Percentiles rank a stretch among this genome's conserved stretches.
Conservation (phyloP, 2,888 invertebrate genomes). For the Acanthopleura granulata region DNA sequence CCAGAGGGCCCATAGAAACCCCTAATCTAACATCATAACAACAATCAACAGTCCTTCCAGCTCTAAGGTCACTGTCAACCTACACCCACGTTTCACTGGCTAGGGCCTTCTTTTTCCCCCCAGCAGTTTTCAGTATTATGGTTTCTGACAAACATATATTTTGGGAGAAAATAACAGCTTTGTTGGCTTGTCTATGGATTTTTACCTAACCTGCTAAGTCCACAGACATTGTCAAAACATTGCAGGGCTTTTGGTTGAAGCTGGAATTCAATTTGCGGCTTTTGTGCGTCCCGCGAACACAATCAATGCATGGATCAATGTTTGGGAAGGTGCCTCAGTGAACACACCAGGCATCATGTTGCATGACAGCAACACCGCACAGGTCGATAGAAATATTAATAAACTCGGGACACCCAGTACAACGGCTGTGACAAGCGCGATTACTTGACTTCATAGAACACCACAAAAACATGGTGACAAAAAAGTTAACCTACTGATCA, state of each 20-base stretch:
- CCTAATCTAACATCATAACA: neutral
- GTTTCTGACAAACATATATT: too few species aligned
- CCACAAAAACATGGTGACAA: too few species aligned
- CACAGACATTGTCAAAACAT: slow-evolving; percentile 3
- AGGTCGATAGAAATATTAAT: slow-evolving; percentile 10
- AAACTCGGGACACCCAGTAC: neutral
- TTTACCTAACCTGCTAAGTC: neutral
- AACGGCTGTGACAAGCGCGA: too few species aligned
- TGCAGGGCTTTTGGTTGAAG: neutral
- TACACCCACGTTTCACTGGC: too few species aligned
- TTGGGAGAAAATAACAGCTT: too few species aligned
- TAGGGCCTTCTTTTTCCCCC: too few species aligned
- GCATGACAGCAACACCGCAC: neutral
- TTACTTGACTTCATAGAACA: too few species aligned
- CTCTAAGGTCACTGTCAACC: too few species aligned
- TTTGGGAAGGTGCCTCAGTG: neutral
- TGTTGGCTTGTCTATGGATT: neutral
- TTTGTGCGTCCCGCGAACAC: neutral
- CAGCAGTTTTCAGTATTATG: too few species aligned
- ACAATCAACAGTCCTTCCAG: neutral
- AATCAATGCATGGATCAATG: slow-evolving; percentile 15
- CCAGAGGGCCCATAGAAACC: neutral
- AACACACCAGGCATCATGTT: slow-evolving; percentile 2
- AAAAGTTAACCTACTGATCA: too few species aligned
- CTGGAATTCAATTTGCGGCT: slow-evolving; percentile 19